Evolutionary conservation across 2,888 invertebrate genomes (phyloP).

Genomic region (Phortica okadai): DNA sequence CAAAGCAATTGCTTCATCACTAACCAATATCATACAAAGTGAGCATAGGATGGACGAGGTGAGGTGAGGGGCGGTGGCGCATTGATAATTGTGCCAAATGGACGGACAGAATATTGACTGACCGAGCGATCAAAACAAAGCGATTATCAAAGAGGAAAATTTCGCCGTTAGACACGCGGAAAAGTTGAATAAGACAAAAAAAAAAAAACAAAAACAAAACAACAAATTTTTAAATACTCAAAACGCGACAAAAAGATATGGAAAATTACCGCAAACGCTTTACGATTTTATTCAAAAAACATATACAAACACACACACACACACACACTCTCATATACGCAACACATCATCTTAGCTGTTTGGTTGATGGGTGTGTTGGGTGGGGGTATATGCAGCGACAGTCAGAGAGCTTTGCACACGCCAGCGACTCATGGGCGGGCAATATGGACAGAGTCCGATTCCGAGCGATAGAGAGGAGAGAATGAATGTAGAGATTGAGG

Average conservation of each 20-base stretch:
- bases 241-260: constrained; percentile 7
- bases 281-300: constrained; percentile 11
- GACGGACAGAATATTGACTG: not conserved
- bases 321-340: not conserved
- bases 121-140: not conserved
- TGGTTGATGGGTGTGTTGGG: not conserved
- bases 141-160: not conserved
- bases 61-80: not conserved
- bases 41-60: not conserved
- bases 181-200: not conserved
- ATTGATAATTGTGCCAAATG: not conserved
- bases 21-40: not conserved
- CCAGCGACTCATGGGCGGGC: not conserved
- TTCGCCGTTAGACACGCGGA: not conserved
- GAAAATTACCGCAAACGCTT: constrained; percentile 25
- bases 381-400: too few relatives aligned
- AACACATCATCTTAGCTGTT: not conserved
- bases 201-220: not conserved
- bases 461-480: not conserved
- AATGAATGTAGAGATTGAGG: not conserved
- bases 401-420: not conserved
- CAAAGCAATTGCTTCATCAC: not conserved
- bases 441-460: too few relatives aligned
- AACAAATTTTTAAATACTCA: not conserved
- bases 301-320: not conserved